phyloP scores from a whole-genome alignment of 2,113 vertebrate genomes.

The Phaethornis superciliosus region DNA sequence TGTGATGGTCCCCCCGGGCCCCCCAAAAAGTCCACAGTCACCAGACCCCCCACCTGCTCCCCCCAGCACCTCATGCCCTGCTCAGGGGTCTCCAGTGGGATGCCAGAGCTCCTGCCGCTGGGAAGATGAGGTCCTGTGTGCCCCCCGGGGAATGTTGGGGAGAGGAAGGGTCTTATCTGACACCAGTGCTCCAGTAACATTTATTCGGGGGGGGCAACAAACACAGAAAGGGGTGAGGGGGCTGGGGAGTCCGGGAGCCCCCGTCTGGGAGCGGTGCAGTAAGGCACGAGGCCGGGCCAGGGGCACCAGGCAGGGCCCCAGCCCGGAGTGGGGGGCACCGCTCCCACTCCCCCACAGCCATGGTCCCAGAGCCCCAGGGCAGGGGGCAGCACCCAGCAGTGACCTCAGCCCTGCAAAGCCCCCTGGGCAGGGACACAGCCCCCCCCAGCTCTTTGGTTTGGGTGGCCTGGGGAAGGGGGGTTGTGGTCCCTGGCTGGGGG shows the following conservation, averaged over 20 bases:
- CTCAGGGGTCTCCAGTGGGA: too few species aligned
- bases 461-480: too few species aligned
- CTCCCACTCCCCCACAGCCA: background rate
- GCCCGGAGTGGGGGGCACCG: background rate
- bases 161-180: too few species aligned
- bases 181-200: background rate
- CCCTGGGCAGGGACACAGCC: background rate
- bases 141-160: too few species aligned
- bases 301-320: accelerated
- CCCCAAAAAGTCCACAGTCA: too few species aligned
- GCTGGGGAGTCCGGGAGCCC: background rate
- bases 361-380: background rate
- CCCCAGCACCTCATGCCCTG: too few species aligned
- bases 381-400: background rate
- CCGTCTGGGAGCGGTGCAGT: background rate
- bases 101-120: too few species aligned
- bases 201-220: background rate
- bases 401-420: too few species aligned
- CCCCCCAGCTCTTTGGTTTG: too few species aligned
- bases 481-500: too few species aligned
- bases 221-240: background rate
- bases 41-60: too few species aligned
- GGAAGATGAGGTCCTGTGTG: accelerated
- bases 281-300: background rate
- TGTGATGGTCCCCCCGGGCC: too few species aligned